Evolutionary conservation across 2,113 vertebrate genomes (phyloP).

Genomic region (Entosphenus tridentatus): DNA sequence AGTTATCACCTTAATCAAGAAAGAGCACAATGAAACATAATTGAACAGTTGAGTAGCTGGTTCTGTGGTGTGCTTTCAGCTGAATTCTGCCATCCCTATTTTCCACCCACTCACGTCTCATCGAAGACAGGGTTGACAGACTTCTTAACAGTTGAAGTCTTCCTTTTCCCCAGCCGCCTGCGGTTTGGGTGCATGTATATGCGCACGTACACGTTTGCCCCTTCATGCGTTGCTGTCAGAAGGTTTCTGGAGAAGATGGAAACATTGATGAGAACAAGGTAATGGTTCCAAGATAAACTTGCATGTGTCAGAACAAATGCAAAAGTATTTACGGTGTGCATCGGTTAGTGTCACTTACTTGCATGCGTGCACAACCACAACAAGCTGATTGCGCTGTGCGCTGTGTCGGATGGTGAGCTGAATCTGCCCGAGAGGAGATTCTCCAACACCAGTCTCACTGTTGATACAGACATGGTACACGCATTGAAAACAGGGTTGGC

Average conservation of each 20-base stretch:
- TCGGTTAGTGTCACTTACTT: slow-evolving; percentile 27
- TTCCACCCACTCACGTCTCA: neutral
- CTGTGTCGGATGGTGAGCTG: slow-evolving; percentile 70
- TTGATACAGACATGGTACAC: slow-evolving; percentile 13
- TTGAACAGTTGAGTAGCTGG: neutral
- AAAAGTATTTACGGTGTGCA: too few species aligned
- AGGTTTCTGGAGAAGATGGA: neutral
- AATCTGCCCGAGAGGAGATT: slow-evolving; percentile 60
- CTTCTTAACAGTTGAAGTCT: slow-evolving; percentile 1
- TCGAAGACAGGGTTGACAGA: neutral
- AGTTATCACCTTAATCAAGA: too few species aligned
- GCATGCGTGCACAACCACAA: slow-evolving; percentile 70
- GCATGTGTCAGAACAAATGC: too few species aligned
- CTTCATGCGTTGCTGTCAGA: neutral
- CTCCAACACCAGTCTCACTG: slow-evolving; percentile 50
- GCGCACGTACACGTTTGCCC: neutral
- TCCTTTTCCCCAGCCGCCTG: slow-evolving; percentile 2
- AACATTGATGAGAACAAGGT: too few species aligned
- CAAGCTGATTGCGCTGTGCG: slow-evolving; percentile 71
- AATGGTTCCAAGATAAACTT: too few species aligned
- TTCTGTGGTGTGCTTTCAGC: too few species aligned
- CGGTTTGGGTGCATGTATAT: neutral
- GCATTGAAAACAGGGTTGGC: neutral
- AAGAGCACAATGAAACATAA: neutral
- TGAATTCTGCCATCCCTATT: too few species aligned